Evolutionary conservation across 2,113 vertebrate species (phyloP), one percentile per base, ranked within the genome.

Genomic region (Cyphomyrus plagiostoma): DNA sequence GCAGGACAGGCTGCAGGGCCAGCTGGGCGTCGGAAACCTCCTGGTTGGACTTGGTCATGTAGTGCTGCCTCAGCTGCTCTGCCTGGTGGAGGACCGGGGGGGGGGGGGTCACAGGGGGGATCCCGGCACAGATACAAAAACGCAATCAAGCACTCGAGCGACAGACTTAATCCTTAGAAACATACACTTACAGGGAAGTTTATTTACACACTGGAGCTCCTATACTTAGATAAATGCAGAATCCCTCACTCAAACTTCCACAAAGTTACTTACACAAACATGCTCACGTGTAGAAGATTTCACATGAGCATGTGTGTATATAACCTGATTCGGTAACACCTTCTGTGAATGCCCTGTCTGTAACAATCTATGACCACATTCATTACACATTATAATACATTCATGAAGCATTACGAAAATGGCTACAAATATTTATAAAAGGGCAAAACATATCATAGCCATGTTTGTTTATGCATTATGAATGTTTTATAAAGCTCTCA

Each of bases 41-140:
- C 0, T 97, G 96, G 7, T 99, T 97, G 42, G 97, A 98, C 91
- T 99, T 99, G 91, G 96, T 98, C 98, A 99, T 99, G 90, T 99
- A 99, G 94, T 99, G 98, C 58, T 99, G 97, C 48, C 96, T 95
- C 39, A 99, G 97, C 80, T 99, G 97, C 92, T 98, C 97, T 70
- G 97, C 97, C 98, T 99, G 45, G 48, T 9, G 1, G 74, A 50
- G 17, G 21, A 66, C 2, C 50, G 5, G 10, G 13, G 11, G 50
- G 30, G 85, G 19, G 45, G 42, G 82, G 80, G 19, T 35, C 35
- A 35, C 35, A 35, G 35, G 35, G 35, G 70, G 0, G 15, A n/a
- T 10, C 35, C 11, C 1, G 13, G 1, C 8, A 21, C 23, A 62
- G 48, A 49, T 5, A 35, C 39, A 35, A 42, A 86, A 26, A 52